Conservation (phyloP, 2,888 invertebrate genomes). For the Papilio elwesi region DNA sequence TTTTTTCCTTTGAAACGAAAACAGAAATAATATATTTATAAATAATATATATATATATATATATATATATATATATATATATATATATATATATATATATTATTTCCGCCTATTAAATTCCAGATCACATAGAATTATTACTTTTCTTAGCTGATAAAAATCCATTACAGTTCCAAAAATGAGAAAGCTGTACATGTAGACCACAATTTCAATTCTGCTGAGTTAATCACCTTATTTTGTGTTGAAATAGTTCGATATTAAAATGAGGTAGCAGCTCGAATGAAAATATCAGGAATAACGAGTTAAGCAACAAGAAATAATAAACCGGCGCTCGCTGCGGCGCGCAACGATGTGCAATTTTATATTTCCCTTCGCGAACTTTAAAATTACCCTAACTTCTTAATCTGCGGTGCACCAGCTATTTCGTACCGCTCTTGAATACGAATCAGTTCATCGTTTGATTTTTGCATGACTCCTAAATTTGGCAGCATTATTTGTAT, state of each 20-base stretch:
- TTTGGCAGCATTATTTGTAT: not conserved
- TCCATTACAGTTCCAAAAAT: too few relatives aligned
- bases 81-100: too few relatives aligned
- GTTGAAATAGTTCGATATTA: constrained; percentile 31
- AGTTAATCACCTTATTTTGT: constrained; percentile 32
- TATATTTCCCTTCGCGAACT: constrained; percentile 33
- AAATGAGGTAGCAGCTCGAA: constrained; percentile 18
- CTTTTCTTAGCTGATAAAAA: too few relatives aligned
- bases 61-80: too few relatives aligned
- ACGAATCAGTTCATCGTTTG: constrained; percentile 8
- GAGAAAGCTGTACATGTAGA: constrained; percentile 2
- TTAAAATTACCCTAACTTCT: constrained; percentile 32
- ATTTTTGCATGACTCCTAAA: not conserved
- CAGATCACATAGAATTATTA: too few relatives aligned
- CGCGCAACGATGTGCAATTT: constrained; percentile 16
- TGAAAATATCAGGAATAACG: constrained; percentile 33
- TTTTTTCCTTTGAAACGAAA: not conserved
- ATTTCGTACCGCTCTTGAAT: constrained; percentile 18
- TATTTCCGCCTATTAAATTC: too few relatives aligned
- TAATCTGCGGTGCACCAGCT: not conserved
- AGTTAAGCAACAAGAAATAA: constrained; percentile 25
- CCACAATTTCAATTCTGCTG: constrained; percentile 39
- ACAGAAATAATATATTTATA: too few relatives aligned
- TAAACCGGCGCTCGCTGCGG: not conserved
- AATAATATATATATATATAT: too few relatives aligned